phyloP scores from a whole-genome alignment of 2,888 invertebrate species.

The Argyresthia goedartella region DNA sequence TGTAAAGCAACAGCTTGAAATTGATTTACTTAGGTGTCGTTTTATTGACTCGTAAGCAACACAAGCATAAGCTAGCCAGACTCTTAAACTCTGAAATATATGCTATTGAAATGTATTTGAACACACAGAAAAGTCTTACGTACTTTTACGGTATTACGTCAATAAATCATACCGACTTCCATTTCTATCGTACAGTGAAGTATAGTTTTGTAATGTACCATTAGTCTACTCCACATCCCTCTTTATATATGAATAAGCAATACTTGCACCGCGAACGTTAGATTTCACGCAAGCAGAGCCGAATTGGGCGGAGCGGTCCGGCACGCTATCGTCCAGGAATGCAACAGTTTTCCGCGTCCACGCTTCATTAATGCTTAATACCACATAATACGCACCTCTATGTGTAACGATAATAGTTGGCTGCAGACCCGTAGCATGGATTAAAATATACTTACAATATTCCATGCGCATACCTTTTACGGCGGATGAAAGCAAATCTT shows the following conservation, averaged over 20 bases:
- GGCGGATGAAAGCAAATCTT: too few relatives aligned
- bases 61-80: too few relatives aligned
- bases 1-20: too few relatives aligned
- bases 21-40: too few relatives aligned
- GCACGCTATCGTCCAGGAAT: slow-evolving; percentile 3
- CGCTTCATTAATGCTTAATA: background rate
- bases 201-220: background rate
- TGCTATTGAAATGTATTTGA: too few relatives aligned
- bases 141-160: too few relatives aligned
- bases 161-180: too few relatives aligned
- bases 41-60: too few relatives aligned
- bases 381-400: background rate
- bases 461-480: too few relatives aligned
- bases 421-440: background rate
- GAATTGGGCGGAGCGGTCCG: background rate
- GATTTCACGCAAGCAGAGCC: background rate
- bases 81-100: too few relatives aligned
- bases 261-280: background rate
- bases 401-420: slow-evolving; percentile 2
- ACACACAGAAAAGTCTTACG: too few relatives aligned
- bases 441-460: background rate
- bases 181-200: too few relatives aligned
- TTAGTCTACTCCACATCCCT: background rate
- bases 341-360: slow-evolving; percentile 4
- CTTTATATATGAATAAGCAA: background rate